Base-by-base conservation (phyloP, 2,888 invertebrate genomes). In the Melieria omissa region DNA sequence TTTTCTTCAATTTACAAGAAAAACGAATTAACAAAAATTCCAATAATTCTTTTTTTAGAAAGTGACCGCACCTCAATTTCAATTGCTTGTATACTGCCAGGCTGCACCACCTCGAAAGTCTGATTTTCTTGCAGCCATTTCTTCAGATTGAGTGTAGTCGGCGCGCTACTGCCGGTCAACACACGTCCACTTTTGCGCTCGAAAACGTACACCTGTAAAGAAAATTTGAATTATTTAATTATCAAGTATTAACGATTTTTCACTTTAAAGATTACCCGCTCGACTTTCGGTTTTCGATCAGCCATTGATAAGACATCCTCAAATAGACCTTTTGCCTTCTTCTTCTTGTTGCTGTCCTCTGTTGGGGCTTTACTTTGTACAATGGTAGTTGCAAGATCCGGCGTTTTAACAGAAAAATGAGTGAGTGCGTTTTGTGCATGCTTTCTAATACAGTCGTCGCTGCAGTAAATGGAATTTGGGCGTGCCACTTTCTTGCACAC, bases 381-480 rank as follows among this genome's bases (percentile, higher is more conserved):
- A 54, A 70, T 58, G 58, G 16, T 46, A 73, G 46, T 10, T 16
- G 83, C 9, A 9, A 75, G 47, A 4, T 83, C 83, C 0, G 80
- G 76, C 0, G 74, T 69, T 65, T 82, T 82, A 1, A 66, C 60
- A 1, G 79, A 77, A 47, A 79, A 79, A 46, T 76, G 75, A 49
- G 77, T 79, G 10, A 86, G 73, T 1, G 92, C 91, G 77, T 93
- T 93, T 80, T 93, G 92, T 2, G 95, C 95, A 87, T 96, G 95
- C 79, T 92, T 92, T 72, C 93, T 89, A 79, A 97, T 95, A 84
- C 97, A 98, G 47, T 91, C 90, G 81, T 96, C 94, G 80, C 95
- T 94, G 86, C 97, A 98, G 86, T 95, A 97, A 79, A 96, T 93
- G 68, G 94, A 94, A 81, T 92, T 93, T n/a, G 89, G 89, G n/a